Evolutionary conservation across 2,888 invertebrate genomes (phyloP).

Genomic region (Noctua janthina): DNA sequence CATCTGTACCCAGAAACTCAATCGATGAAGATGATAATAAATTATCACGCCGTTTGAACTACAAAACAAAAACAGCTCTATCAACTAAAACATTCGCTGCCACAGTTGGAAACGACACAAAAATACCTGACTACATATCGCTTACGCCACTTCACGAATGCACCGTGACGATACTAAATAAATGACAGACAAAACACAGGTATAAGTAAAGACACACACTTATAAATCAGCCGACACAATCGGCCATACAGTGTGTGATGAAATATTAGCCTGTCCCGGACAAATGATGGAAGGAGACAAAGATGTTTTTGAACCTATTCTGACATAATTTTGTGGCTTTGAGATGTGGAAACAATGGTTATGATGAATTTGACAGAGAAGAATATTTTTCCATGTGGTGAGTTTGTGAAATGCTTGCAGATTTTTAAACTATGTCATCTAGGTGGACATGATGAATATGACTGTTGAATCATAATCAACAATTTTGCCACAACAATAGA

Average conservation of each 20-base stretch:
- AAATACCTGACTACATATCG: slow-evolving; percentile 28
- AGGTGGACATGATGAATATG: not conserved
- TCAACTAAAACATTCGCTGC: slow-evolving; percentile 1
- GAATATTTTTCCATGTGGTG: not conserved
- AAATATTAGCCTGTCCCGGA: slow-evolving; percentile 38
- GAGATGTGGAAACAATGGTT: slow-evolving; percentile 22
- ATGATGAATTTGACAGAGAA: not conserved
- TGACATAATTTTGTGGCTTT: slow-evolving; percentile 33
- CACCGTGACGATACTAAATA: slow-evolving; percentile 55
- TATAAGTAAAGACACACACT: slow-evolving; percentile 30
- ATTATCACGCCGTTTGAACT: not conserved
- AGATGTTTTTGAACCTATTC: slow-evolving; percentile 40
- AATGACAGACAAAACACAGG: slow-evolving; percentile 47
- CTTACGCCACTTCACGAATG: slow-evolving; percentile 27
- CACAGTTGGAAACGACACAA: slow-evolving; percentile 10
- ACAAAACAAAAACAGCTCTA: not conserved
- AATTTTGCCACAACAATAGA: not conserved
- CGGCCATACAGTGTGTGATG: slow-evolving; percentile 28
- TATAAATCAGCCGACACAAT: slow-evolving; percentile 49
- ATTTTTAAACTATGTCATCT: not conserved
- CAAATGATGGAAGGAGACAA: slow-evolving; percentile 24
- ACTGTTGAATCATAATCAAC: not conserved
- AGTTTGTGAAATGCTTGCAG: not conserved
- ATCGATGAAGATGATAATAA: not conserved
- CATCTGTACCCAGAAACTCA: not conserved